These are phyloP conservation scores for Acleris sparsana DNA, from an alignment of 2,888 invertebrate genomes.

Conservation along the genomic window DNA sequence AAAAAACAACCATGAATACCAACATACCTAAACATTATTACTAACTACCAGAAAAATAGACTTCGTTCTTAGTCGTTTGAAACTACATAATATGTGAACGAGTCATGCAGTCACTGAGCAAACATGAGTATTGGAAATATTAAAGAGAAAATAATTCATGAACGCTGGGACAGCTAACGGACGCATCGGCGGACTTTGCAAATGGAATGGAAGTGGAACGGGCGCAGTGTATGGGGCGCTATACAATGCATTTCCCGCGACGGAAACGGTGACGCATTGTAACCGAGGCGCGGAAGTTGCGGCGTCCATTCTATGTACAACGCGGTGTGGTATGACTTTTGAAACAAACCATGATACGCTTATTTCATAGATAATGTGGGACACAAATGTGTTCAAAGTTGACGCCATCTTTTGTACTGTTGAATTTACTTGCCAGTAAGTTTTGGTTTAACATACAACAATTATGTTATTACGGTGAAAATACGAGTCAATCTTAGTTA, in stretches of 20 bases:
- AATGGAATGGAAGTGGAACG: slow-evolving; percentile 66
- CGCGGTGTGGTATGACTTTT: slow-evolving; percentile 12
- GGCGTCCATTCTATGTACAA: slow-evolving; percentile 47
- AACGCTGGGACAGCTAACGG: slow-evolving; percentile 52
- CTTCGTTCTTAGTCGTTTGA: too few relatives aligned
- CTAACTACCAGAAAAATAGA: too few relatives aligned
- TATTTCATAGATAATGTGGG: not conserved
- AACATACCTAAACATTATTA: too few relatives aligned
- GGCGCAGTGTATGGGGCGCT: slow-evolving; percentile 43
- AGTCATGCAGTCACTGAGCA: not conserved
- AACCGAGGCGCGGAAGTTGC: slow-evolving; percentile 58
- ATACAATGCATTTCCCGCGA: slow-evolving; percentile 67
- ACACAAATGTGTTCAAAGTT: too few relatives aligned
- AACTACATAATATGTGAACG: too few relatives aligned
- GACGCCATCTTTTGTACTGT: too few relatives aligned
- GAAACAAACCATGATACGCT: slow-evolving; percentile 1
- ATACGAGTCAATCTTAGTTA: too few relatives aligned
- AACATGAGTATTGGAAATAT: slow-evolving; percentile 5
- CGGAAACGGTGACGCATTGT: slow-evolving; percentile 65
- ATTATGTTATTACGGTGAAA: too few relatives aligned
- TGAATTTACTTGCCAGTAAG: too few relatives aligned
- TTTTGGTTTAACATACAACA: too few relatives aligned
- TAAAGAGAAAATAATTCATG: slow-evolving; percentile 43
- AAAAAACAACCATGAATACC: too few relatives aligned
- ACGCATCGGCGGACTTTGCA: slow-evolving; percentile 56